A percentile compares a stretch with the other conserved stretches of the same genome.
Conservation (phyloP, 1,140 invertebrate genomes). For the Drosophila sp. region DNA sequence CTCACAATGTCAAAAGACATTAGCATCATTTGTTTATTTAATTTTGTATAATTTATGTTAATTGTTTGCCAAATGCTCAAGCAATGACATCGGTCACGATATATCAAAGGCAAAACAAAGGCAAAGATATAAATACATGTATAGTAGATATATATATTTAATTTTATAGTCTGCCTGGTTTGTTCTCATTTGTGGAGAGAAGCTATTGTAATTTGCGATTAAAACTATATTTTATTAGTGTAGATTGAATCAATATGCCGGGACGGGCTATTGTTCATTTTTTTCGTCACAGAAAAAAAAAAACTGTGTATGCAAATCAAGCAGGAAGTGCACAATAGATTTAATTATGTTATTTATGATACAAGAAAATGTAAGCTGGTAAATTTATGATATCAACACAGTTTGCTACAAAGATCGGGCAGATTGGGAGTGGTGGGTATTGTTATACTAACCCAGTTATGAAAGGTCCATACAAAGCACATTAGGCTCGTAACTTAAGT, state of each 20-base stretch:
- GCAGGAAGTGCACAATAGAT: constrained; percentile 56
- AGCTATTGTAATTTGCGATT: constrained; percentile 37
- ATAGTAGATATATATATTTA: constrained; percentile 22
- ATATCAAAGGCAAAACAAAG: constrained; percentile 28
- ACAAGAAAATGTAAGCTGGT: constrained; percentile 26
- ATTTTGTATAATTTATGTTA: constrained; percentile 57
- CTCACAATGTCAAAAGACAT: constrained; percentile 60
- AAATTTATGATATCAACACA: constrained; percentile 42
- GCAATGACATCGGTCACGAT: constrained; percentile 46
- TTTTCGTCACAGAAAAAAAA: constrained; percentile 13
- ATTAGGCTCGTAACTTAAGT: no score
- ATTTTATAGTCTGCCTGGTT: background rate
- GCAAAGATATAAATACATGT: constrained; percentile 41
- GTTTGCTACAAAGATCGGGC: background rate
- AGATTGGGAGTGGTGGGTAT: background rate
- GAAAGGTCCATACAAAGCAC: no score
- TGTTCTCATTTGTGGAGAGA: constrained; percentile 12
- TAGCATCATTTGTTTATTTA: constrained; percentile 42
- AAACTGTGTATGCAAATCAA: constrained; percentile 45
- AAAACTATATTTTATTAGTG: constrained; percentile 46
- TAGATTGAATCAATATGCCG: constrained; percentile 50
- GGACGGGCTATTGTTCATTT: constrained; percentile 27
- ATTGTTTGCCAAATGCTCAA: constrained; percentile 59
- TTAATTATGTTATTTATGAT: constrained; percentile 56
- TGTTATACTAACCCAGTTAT: no score